phyloP scores from a whole-genome alignment of 2,113 vertebrate species.

The Acanthochromis polyacanthus region DNA sequence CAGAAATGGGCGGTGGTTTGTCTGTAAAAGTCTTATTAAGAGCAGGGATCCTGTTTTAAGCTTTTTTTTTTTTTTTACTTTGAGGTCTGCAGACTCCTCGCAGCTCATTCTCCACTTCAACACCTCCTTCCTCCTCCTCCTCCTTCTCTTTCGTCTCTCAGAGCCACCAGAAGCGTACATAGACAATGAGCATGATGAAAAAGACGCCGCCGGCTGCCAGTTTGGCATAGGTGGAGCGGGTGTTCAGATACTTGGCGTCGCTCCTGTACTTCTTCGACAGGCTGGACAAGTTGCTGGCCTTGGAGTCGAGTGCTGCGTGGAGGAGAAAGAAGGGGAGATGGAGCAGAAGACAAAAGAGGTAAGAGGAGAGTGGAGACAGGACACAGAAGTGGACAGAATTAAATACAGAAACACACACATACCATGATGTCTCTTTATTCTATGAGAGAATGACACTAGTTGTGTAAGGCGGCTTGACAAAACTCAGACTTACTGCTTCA shows the following conservation, averaged over 20 bases:
- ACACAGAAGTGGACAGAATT: not conserved
- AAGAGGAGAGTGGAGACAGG: not conserved
- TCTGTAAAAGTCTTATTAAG: conserved; percentile 74
- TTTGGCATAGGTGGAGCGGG: conserved; percentile 98
- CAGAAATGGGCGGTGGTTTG: conserved; percentile 46
- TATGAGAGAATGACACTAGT: too few species aligned
- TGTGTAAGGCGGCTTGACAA: too few species aligned
- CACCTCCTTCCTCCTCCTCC: conserved; percentile 32
- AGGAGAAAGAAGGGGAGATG: not conserved
- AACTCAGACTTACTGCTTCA: too few species aligned
- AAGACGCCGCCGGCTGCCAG: conserved; percentile 96
- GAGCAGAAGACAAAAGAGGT: conserved; percentile 55
- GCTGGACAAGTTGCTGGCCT: conserved; percentile 97
- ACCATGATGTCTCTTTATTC: too few species aligned
- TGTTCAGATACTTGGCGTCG: conserved; percentile 98
- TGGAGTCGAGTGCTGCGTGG: conserved; percentile 94
- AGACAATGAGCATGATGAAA: conserved; percentile 98
- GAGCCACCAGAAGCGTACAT: conserved; percentile 99
- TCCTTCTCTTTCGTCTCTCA: conserved; percentile 76
- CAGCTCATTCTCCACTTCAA: conserved; percentile 53
- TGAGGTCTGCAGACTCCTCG: conserved; percentile 30
- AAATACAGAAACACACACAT: not conserved
- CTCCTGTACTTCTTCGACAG: conserved; percentile 99
- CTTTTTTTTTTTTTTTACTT: conserved; percentile 41
- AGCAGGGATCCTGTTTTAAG: conserved; percentile 65